Evolutionary conservation across 2,797 vertebrate species (phyloP).

Genomic region (Mormyrops boulengeri): DNA sequence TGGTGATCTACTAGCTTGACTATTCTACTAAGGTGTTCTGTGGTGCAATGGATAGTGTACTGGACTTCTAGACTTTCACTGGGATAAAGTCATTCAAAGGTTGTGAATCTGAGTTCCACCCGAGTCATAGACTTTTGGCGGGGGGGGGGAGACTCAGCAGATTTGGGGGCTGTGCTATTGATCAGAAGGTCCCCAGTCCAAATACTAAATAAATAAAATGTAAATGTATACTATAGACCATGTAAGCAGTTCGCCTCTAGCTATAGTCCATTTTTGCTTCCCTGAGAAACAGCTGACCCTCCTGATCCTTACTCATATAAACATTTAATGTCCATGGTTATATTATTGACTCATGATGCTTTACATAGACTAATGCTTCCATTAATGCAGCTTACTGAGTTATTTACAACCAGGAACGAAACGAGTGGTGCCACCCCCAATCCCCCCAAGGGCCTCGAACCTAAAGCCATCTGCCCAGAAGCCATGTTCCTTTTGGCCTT

Average conservation of each 20-base stretch:
- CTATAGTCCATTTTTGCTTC: not conserved
- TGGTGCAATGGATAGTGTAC: not conserved
- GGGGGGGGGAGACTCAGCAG: not conserved
- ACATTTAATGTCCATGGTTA: not conserved
- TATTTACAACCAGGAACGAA: not conserved
- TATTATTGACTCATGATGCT: not conserved
- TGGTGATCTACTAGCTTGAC: slow-evolving; percentile 5
- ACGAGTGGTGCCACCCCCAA: not conserved
- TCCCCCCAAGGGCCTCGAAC: not conserved
- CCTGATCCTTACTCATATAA: not conserved
- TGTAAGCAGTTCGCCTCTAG: not conserved
- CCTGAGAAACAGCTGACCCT: not conserved
- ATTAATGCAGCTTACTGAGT: not conserved
- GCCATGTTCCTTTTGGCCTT: not conserved
- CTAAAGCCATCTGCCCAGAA: not conserved
- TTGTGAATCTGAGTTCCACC: not conserved
- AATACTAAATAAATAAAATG: not conserved
- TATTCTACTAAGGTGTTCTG: not conserved
- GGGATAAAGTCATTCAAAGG: not conserved
- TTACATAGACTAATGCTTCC: not conserved
- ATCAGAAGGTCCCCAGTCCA: not conserved
- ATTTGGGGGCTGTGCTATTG: not conserved
- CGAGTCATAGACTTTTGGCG: not conserved
- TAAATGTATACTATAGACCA: not conserved
- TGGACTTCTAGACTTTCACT: not conserved